These are phyloP conservation scores for Ochlodes sylvanus DNA, from an alignment of 2,888 invertebrate species.

Conservation along the genomic window DNA sequence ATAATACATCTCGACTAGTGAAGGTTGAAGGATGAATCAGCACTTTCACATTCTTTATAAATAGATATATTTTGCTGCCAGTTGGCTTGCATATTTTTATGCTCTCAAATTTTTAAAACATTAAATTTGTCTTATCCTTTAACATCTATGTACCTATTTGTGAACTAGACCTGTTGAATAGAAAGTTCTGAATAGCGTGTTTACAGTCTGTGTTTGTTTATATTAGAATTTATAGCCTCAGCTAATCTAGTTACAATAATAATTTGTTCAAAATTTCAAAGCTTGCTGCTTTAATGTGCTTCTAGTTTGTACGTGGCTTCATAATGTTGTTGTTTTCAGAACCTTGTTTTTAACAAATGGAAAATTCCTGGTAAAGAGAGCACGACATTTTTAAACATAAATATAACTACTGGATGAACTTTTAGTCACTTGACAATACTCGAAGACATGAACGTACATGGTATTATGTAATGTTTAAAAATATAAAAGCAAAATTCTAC, in stretches of 20 bases:
- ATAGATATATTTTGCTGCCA: no score
- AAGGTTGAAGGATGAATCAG: no score
- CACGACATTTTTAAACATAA: neutral
- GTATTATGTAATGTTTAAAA: no score
- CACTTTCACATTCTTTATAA: no score
- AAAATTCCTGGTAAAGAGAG: neutral
- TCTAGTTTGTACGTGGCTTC: neutral
- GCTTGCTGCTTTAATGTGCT: constrained; percentile 14
- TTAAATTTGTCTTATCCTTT: no score
- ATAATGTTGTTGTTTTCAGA: constrained; percentile 1
- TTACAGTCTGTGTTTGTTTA: constrained; percentile 19
- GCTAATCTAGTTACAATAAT: constrained; percentile 11
- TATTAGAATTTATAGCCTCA: constrained; percentile 21
- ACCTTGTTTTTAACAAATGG: neutral
- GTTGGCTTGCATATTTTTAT: no score
- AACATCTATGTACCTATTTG: neutral
- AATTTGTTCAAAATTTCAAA: constrained; percentile 15
- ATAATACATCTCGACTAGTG: no score
- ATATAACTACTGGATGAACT: no score
- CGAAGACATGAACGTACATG: no score
- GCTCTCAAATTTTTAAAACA: no score
- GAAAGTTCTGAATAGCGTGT: constrained; percentile 16
- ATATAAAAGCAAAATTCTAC: no score
- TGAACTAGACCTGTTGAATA: constrained; percentile 15
- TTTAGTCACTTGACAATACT: no score